Evolutionary conservation across 2,797 vertebrate species (phyloP), one percentile per base, ranked within the genome.

Genomic region (Monodelphis domestica): DNA sequence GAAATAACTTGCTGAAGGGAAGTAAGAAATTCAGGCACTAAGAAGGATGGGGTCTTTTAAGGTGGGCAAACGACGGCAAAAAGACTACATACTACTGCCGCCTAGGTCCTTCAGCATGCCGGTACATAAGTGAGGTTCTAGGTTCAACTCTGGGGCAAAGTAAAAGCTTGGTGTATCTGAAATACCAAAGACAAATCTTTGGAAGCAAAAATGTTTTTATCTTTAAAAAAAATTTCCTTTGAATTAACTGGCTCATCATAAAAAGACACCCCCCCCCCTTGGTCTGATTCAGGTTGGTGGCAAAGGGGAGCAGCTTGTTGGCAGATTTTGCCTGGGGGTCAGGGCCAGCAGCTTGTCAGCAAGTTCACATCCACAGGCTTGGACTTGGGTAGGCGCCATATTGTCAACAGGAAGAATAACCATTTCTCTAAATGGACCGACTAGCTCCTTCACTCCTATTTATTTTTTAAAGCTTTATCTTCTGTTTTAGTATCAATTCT

Each of bases 331-430:
- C 59, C 26, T 90, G 52, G 78, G 90, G 88, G 29, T 0, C 15
- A 53, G 14, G 28, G 59, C 14, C 59, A 4, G 26, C 88, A 90
- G 90, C 91, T 84, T 53, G 24, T 93, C 50, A 88, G 52, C 15
- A 26, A 29, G 17, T 78, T 21, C 63, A 78, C 9, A 84, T 92
- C 87, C 90, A 93, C 45, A 92, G 89, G 88, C 54, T 91, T 94
- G 24, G 57, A 50, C 45, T 90, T 90, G 50, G 93, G 45, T 92
- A 94, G 57, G 55, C 84, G 93, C 89, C 59, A 93, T 63, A 93
- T 93, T 95, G 93, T 96, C 92, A 93, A 87, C 45, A 33, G 91
- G 95, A 30, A 53, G 94, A 96, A 94, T 95, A 90, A 92, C 63
- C 93, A 84, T 89, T 95, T 92, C 89, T 96, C 54, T 91, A 51